Conservation (phyloP, 2,888 invertebrate species). For the Drosophila koepferae region DNA sequence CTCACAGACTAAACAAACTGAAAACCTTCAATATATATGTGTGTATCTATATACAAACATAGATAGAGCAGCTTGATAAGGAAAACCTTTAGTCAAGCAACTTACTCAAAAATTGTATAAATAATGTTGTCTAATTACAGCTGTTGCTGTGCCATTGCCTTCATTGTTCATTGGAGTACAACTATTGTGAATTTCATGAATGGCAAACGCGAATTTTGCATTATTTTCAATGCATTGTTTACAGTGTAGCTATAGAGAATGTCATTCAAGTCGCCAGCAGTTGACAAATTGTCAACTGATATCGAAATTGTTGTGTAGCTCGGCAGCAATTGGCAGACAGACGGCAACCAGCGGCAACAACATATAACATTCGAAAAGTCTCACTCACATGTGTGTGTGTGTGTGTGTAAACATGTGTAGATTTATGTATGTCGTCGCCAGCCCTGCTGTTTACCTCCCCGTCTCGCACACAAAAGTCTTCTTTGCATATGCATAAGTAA, state of each 20-base stretch:
- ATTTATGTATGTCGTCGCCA: slow-evolving; percentile 60
- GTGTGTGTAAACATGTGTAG: slow-evolving; percentile 70
- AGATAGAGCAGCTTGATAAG: slow-evolving; percentile 42
- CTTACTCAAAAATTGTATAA: slow-evolving; percentile 33
- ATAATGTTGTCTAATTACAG: slow-evolving; percentile 47
- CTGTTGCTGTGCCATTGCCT: not conserved
- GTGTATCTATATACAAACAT: not conserved
- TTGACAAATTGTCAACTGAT: slow-evolving; percentile 80
- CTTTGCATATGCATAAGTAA: slow-evolving; percentile 56
- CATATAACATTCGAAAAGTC: slow-evolving; percentile 41
- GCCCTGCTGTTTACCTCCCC: slow-evolving; percentile 26
- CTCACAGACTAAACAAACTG: slow-evolving; percentile 20
- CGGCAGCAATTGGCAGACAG: slow-evolving; percentile 40
- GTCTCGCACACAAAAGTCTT: slow-evolving; percentile 17
- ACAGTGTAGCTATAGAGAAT: slow-evolving; percentile 55
- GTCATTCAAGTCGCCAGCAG: slow-evolving; percentile 72
- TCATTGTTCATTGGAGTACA: slow-evolving; percentile 14
- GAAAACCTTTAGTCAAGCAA: slow-evolving; percentile 14
- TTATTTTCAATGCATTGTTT: slow-evolving; percentile 64
- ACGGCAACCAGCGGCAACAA: slow-evolving; percentile 19
- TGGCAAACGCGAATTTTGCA: slow-evolving; percentile 54
- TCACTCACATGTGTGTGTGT: slow-evolving; percentile 48
- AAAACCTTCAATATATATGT: not conserved
- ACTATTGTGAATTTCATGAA: slow-evolving; percentile 68
- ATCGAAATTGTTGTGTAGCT: slow-evolving; percentile 64